Conservation (phyloP, 30 jellyfish, hydroid and myxozoan genomes). For the Aurelia aurita region DNA sequence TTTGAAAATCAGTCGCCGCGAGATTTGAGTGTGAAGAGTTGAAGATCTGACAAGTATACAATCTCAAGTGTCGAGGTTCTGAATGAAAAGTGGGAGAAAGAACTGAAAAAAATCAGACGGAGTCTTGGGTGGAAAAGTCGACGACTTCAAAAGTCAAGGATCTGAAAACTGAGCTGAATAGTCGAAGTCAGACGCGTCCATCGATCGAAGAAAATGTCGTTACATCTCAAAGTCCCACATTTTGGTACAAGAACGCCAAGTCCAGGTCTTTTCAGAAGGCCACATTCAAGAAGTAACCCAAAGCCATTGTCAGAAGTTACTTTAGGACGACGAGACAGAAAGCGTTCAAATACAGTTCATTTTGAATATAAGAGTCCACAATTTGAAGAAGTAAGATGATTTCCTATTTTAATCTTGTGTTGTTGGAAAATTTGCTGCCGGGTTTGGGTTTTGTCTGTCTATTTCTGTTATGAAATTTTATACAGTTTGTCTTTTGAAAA, state of each 20-base stretch:
- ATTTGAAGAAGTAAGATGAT: conserved; percentile 28
- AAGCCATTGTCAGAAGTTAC: conserved; percentile 37
- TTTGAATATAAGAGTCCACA: conserved; percentile 52
- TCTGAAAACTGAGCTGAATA: too few relatives aligned
- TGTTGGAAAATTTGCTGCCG: too few relatives aligned
- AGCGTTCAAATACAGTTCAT: conserved; percentile 64
- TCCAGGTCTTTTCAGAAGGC: conserved; percentile 35
- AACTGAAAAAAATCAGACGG: too few relatives aligned
- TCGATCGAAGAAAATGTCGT: conserved; percentile 9
- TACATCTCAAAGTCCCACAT: conserved; percentile 3
- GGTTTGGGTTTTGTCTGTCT: too few relatives aligned
- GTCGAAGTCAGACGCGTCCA: neutral
- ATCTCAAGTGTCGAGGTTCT: too few relatives aligned
- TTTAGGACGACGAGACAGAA: conserved; percentile 17
- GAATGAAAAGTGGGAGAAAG: too few relatives aligned
- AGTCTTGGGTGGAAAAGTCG: too few relatives aligned
- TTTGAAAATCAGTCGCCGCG: neutral
- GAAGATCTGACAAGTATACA: too few relatives aligned
- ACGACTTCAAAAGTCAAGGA: too few relatives aligned
- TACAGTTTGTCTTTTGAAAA: too few relatives aligned
- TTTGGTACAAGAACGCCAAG: conserved; percentile 37
- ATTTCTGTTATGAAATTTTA: too few relatives aligned
- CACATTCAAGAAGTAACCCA: conserved; percentile 58
- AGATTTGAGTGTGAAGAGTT: too few relatives aligned
- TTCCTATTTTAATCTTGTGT: neutral